Evolutionary conservation across 2,113 vertebrate genomes (phyloP).

Genomic region (Leucosticte australis): DNA sequence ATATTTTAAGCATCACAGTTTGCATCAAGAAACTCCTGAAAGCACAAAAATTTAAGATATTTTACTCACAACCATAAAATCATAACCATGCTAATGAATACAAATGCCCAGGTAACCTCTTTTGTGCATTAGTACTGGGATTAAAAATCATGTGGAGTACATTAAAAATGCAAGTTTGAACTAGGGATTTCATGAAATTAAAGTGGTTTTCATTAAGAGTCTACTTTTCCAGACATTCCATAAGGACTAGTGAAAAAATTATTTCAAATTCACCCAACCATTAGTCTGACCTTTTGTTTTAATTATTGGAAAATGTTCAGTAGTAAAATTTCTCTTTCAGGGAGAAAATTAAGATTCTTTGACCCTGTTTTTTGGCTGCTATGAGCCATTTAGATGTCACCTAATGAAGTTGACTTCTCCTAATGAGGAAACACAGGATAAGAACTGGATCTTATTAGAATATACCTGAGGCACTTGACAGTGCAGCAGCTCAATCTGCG

Average conservation of each 20-base stretch:
- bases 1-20: not conserved
- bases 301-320: not conserved
- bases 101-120: not conserved
- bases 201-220: not conserved
- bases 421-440: not conserved
- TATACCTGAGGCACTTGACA: not conserved
- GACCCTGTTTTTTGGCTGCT: not conserved
- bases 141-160: not conserved
- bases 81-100: not conserved
- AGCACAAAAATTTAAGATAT: not conserved
- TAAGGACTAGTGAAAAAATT: not conserved
- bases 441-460: not conserved
- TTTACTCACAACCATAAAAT: not conserved
- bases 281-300: not conserved
- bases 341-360: not conserved
- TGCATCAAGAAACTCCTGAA: not conserved
- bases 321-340: not conserved
- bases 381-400: not conserved
- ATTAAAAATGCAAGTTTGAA: not conserved
- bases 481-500: not conserved
- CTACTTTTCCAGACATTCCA: not conserved
- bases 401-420: not conserved
- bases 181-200: not conserved
- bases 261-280: not conserved
- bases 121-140: not conserved